Conservation (phyloP, 2,888 invertebrate genomes). For the Parasteatoda lunata region DNA sequence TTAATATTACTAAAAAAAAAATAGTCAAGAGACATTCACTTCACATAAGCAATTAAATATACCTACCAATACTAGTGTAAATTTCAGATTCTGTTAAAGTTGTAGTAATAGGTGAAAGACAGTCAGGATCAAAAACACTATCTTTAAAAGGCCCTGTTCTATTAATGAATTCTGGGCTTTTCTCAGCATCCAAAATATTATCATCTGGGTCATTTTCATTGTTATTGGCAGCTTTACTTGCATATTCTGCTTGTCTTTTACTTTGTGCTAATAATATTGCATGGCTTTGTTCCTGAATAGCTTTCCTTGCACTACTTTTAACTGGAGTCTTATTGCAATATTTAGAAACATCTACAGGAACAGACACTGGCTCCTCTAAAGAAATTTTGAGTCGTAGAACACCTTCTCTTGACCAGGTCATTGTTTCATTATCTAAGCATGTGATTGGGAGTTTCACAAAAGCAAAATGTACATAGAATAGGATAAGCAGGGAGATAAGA, state of each 20-base stretch:
- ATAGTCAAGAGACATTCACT: no score
- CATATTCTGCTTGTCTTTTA: not conserved
- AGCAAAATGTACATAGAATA: slow-evolving; percentile 95
- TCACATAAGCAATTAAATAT: not conserved
- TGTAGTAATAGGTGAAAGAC: slow-evolving; percentile 44
- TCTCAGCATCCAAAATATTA: slow-evolving; percentile 39
- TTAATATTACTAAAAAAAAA: no score
- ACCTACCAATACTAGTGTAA: slow-evolving; percentile 78
- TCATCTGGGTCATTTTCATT: not conserved
- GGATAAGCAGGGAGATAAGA: slow-evolving; percentile 83
- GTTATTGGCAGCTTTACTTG: not conserved
- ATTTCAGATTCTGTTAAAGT: slow-evolving; percentile 74
- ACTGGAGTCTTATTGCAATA: slow-evolving; percentile 35
- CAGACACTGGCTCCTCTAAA: slow-evolving; percentile 25
- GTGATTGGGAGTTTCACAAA: slow-evolving; percentile 94
- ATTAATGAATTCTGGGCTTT: slow-evolving; percentile 49
- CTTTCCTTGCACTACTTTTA: not conserved
- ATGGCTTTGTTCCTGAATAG: not conserved
- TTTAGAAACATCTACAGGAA: slow-evolving; percentile 31
- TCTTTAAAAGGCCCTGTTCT: slow-evolving; percentile 41
- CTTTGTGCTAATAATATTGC: not conserved
- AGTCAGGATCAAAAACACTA: slow-evolving; percentile 56
- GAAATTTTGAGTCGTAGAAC: slow-evolving; percentile 88
- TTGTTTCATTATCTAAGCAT: slow-evolving; percentile 90
- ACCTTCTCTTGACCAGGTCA: slow-evolving; percentile 96